Evolutionary conservation across 1,140 invertebrate genomes (phyloP).

Genomic region (Sycophaga agraensis): DNA sequence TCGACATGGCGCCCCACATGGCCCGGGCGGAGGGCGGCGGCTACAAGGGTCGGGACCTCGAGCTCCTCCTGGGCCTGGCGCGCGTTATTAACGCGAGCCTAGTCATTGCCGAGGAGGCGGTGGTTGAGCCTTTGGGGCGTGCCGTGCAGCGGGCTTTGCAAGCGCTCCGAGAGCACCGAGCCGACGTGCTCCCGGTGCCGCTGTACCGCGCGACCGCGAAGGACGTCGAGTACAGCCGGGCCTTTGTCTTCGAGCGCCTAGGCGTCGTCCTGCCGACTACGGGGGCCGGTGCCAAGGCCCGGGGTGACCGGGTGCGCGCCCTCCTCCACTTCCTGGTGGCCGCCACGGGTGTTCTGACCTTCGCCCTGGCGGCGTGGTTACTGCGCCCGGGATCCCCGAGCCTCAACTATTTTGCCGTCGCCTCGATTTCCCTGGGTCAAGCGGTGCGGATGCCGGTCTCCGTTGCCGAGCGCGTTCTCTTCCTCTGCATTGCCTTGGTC

Average conservation of each 20-base stretch:
- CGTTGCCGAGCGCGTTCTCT: background rate
- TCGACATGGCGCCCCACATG: constrained; percentile 4
- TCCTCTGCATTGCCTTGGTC: background rate
- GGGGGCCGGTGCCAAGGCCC: background rate
- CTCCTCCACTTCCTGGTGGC: background rate
- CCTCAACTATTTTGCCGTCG: background rate
- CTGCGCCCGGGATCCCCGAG: background rate
- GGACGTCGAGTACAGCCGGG: background rate
- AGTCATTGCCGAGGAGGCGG: background rate
- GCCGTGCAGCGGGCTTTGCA: background rate
- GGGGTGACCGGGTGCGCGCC: background rate
- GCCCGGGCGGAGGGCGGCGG: background rate
- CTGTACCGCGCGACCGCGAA: background rate
- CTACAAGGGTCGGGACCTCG: too few species aligned
- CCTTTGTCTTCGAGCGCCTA: background rate
- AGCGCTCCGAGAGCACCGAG: background rate
- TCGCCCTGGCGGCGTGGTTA: background rate
- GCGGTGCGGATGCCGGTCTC: background rate
- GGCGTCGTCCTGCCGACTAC: background rate
- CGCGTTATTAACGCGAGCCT: too few species aligned
- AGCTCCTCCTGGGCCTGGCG: background rate
- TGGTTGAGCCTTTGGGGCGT: background rate
- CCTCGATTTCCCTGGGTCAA: background rate
- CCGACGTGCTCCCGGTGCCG: background rate
- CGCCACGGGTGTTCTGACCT: background rate